Evolutionary conservation across 2,888 invertebrate genomes (phyloP), one percentile per base, ranked within the genome.

Genomic region (Pimpla rufipes): DNA sequence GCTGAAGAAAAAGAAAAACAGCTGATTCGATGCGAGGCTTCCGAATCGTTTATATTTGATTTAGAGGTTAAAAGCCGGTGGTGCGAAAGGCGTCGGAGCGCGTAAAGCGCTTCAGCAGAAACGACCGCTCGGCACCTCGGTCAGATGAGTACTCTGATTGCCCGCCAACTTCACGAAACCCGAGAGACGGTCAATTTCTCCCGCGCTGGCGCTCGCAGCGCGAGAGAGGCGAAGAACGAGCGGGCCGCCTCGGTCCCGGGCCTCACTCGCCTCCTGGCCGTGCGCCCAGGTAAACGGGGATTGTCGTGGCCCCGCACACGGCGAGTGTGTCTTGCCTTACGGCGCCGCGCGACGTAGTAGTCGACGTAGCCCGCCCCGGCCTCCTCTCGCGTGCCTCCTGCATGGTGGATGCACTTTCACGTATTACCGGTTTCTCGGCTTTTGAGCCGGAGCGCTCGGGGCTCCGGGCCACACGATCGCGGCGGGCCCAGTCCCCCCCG

Each of bases 401-500:
- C n/a, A n/a, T n/a, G n/a, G 88, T 88, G 85, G 87, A 90, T 91
- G 90, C 90, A 91, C 91, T 91, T 91, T 91, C 91, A 91, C 91
- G 90, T 89, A 88, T 89, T 91, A 90, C 89, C 90, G 89, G 90
- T 89, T 90, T 75, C 84, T 59, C 42, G 74, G 42, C 45, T 70
- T 75, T 71, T 66, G 76, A 68, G n/a, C n/a, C 52, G 21, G 52
- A 64, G 73, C 57, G 73, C 71, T 37, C 35, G 40, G 13, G 50
- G 50, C 71, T 67, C 66, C n/a, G 66, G 67, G 18, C 6, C 40
- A 7, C 40, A 29, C 29, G 29, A 2, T 5, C 2, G 29, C 29
- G 29, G 3, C 29, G 29, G 29, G 29, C 29, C 59, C 13, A n/a
- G 37, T 37, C 5, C 13, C 59, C 16, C 2, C 73, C 76, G 67